These are phyloP conservation scores for Hyperoplus lanceolatus DNA, from an alignment of 2,797 vertebrate genomes.

Conservation along the genomic window DNA sequence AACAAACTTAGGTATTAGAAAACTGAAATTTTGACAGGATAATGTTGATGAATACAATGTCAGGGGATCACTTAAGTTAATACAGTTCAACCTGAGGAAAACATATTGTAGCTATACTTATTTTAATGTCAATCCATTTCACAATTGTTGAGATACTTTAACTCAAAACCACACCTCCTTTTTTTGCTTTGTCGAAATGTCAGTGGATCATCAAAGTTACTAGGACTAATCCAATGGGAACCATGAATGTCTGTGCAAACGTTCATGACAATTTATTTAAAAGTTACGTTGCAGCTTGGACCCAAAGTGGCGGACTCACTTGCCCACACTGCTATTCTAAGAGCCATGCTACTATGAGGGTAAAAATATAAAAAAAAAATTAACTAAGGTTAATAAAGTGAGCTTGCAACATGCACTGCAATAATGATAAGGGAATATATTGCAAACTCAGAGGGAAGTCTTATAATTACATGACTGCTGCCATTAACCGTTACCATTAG, in stretches of 20 bases:
- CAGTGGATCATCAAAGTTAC: background rate
- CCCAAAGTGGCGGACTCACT: background rate
- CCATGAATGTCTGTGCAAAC: background rate
- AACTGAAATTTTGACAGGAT: background rate
- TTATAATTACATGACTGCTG: slow-evolving; percentile 25
- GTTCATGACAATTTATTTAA: background rate
- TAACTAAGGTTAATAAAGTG: background rate
- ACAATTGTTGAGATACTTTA: background rate
- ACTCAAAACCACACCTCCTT: background rate
- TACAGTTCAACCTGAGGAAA: background rate
- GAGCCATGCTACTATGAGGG: background rate
- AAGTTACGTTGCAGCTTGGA: background rate
- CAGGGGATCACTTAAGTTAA: background rate
- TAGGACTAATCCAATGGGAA: too few relatives aligned
- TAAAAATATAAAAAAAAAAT: background rate
- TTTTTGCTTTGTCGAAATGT: background rate
- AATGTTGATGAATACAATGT: background rate
- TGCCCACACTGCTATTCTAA: too few relatives aligned
- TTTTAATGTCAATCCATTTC: background rate
- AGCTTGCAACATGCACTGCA: background rate
- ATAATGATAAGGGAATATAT: background rate
- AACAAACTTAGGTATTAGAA: background rate
- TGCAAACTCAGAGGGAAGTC: background rate
- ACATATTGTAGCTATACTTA: background rate
- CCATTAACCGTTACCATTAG: slow-evolving; percentile 17